Conservation (phyloP, 2,797 vertebrate species). For the Enteromius radiatus region DNA sequence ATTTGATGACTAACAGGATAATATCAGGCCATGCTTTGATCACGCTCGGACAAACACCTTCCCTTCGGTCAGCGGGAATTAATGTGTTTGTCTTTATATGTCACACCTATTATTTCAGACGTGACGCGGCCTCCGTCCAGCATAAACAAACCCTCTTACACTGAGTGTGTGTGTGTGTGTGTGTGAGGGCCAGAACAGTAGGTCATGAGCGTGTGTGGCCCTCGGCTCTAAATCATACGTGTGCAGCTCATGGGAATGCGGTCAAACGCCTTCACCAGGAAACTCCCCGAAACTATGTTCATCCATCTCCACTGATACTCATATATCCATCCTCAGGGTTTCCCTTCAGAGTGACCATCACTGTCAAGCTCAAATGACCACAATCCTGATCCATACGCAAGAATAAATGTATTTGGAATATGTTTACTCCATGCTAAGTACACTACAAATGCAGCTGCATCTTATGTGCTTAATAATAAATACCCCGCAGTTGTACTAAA, state of each 20-base stretch:
- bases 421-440: no score
- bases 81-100: conserved; percentile 22
- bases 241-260: conserved; percentile 67
- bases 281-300: conserved; percentile 54
- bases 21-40: conserved; percentile 9
- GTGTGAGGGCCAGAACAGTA: conserved; percentile 49
- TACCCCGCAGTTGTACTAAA: no score
- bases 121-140: conserved; percentile 59
- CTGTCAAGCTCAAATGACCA: neutral
- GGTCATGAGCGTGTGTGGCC: conserved; percentile 63
- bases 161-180: conserved; percentile 40
- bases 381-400: neutral
- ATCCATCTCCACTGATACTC: conserved; percentile 6
- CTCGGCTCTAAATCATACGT: conserved; percentile 65
- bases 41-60: neutral
- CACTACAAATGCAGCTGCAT: no score
- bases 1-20: neutral
- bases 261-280: conserved; percentile 70
- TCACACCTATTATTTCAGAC: conserved; percentile 33
- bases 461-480: no score
- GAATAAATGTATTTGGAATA: no score
- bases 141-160: conserved; percentile 56
- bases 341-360: neutral
- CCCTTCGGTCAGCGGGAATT: conserved; percentile 26
- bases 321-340: neutral